These are phyloP conservation scores for Arrhamphus sclerolepis DNA, from an alignment of 2,797 vertebrate genomes.

Conservation along the genomic window DNA sequence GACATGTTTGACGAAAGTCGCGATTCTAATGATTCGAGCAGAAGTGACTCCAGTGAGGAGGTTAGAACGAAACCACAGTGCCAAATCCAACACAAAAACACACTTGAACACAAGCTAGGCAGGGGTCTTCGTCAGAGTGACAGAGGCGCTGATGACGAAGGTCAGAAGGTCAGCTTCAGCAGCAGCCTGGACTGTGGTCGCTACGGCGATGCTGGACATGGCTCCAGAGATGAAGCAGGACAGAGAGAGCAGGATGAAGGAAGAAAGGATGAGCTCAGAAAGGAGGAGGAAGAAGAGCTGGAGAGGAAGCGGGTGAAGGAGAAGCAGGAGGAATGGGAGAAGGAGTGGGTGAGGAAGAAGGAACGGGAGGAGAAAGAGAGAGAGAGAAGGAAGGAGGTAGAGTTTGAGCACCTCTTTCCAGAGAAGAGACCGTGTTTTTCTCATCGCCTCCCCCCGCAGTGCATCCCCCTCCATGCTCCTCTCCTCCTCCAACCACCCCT, in stretches of 20 bases:
- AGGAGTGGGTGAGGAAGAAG: constrained; percentile 49
- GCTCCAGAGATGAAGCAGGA: neutral
- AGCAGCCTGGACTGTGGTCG: constrained; percentile 36
- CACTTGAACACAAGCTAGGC: constrained; percentile 13
- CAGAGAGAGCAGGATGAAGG: constrained; percentile 9
- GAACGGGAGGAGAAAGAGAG: constrained; percentile 50
- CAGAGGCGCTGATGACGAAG: neutral
- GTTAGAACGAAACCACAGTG: constrained; percentile 8
- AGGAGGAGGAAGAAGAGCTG: constrained; percentile 19
- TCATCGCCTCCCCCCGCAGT: constrained; percentile 34
- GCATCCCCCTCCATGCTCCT: constrained; percentile 60
- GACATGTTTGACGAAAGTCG: neutral
- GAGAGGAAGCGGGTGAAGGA: constrained; percentile 42
- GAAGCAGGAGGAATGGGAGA: constrained; percentile 50
- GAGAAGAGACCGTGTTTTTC: constrained; percentile 59
- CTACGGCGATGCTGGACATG: constrained; percentile 6
- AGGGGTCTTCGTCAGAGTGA: neutral
- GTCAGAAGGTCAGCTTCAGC: constrained; percentile 21
- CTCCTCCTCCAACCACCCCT: constrained; percentile 52
- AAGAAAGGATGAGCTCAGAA: no score
- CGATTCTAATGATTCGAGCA: neutral
- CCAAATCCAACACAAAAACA: constrained; percentile 1
- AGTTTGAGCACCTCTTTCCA: constrained; percentile 44
- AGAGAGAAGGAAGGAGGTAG: constrained; percentile 44
- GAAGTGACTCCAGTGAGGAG: neutral